Evolutionary conservation across 2,797 vertebrate genomes (phyloP).

Genomic region (Euphonia xanthogaster): DNA sequence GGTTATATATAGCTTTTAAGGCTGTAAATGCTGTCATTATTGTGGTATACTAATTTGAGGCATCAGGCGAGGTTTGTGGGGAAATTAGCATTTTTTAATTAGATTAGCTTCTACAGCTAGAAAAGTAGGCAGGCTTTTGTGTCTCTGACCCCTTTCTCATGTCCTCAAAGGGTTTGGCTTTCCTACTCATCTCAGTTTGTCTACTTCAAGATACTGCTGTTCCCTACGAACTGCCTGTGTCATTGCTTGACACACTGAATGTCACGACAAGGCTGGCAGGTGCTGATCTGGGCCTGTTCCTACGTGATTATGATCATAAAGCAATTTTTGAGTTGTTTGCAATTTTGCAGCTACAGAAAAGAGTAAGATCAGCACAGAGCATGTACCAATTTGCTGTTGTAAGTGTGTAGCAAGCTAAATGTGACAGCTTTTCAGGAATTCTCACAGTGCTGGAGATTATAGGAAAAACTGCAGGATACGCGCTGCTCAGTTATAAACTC

Average conservation of each 20-base stretch:
- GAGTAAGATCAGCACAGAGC: not conserved
- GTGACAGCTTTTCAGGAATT: slow-evolving; percentile 3
- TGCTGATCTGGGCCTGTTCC: not conserved
- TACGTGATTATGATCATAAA: not conserved
- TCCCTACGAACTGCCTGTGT: not conserved
- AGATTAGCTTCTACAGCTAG: not conserved
- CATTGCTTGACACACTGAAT: not conserved
- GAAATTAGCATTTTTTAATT: slow-evolving; percentile 15
- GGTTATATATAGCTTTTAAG: not conserved
- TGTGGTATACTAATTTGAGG: not conserved
- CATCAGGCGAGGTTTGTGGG: not conserved
- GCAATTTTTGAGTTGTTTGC: not conserved
- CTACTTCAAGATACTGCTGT: not conserved
- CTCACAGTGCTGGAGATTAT: not conserved
- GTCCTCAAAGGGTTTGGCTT: not conserved
- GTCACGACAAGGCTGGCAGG: not conserved
- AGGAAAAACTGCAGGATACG: not conserved
- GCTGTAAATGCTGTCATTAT: not conserved
- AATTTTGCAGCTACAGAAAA: not conserved
- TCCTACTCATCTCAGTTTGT: not conserved
- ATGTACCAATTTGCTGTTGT: not conserved
- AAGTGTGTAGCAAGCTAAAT: not conserved
- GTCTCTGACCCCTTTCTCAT: not conserved
- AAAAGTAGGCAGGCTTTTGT: not conserved
- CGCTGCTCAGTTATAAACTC: not conserved